Percentiles rank a stretch among this genome's conserved stretches.
Conservation (phyloP, 2,797 vertebrate genomes). For the Perdix hodgsoniae region DNA sequence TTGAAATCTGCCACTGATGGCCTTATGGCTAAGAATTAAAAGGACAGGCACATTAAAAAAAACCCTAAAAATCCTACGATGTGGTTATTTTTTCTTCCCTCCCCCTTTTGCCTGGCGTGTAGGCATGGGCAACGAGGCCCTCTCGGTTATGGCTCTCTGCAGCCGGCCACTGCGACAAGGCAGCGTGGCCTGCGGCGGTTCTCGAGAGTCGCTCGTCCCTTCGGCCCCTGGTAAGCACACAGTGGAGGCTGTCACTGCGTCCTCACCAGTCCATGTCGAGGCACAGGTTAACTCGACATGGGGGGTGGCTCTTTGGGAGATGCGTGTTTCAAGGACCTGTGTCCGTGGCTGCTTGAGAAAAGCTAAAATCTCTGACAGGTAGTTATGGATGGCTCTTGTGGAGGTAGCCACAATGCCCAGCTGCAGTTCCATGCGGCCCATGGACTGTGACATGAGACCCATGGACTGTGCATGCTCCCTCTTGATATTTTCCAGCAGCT, state of each 20-base stretch:
- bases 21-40: conserved; percentile 81
- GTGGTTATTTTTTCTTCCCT: conserved; percentile 78
- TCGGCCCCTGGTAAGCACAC: conserved; percentile 76
- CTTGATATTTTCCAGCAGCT: conserved; percentile 81
- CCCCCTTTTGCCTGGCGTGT: conserved; percentile 79
- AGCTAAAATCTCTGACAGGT: conserved; percentile 80
- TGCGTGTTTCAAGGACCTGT: conserved; percentile 77
- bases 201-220: conserved; percentile 74
- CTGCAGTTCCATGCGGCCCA: conserved; percentile 80
- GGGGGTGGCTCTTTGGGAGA: conserved; percentile 80
- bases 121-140: conserved; percentile 79
- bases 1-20: conserved; percentile 78
- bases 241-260: conserved; percentile 78
- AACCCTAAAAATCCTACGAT: conserved; percentile 73
- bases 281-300: conserved; percentile 79
- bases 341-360: conserved; percentile 80
- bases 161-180: conserved; percentile 79
- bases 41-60: conserved; percentile 80
- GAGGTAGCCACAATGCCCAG: conserved; percentile 81
- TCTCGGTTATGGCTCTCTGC: conserved; percentile 81
- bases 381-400: conserved; percentile 82
- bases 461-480: conserved; percentile 80
- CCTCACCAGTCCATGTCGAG: conserved; percentile 80
- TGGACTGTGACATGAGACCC: conserved; percentile 80
- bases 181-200: conserved; percentile 75